phyloP scores from a whole-genome alignment of 2,113 vertebrate genomes.

The Cyprinodon variegatus region DNA sequence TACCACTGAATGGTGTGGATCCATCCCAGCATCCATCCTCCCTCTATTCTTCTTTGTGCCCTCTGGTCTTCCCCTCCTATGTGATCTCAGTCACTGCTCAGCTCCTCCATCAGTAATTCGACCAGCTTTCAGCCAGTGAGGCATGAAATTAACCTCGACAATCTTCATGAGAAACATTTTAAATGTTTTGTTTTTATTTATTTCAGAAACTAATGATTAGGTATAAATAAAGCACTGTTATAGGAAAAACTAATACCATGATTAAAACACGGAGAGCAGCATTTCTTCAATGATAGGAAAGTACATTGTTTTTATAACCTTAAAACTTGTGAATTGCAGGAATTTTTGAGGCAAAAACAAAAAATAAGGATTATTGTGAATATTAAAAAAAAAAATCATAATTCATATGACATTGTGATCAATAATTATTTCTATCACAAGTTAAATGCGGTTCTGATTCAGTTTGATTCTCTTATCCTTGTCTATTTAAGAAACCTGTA shows the following conservation, averaged over 20 bases:
- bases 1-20: constrained; percentile 3
- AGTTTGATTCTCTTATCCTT: neutral
- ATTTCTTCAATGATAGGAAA: neutral
- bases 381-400: too few relatives aligned
- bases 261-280: neutral
- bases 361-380: too few relatives aligned
- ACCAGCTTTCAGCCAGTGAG: constrained; percentile 44
- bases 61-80: constrained; percentile 1
- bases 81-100: constrained; percentile 34
- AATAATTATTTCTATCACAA: too few relatives aligned
- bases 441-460: too few relatives aligned
- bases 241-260: neutral
- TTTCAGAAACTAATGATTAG: neutral
- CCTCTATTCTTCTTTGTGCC: constrained; percentile 1
- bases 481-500: neutral
- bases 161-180: too few relatives aligned
- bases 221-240: neutral
- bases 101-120: constrained; percentile 26
- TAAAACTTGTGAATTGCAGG: neutral
- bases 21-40: neutral
- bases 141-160: constrained; percentile 68
- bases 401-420: neutral
- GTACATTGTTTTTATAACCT: neutral
- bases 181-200: neutral
- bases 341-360: too few relatives aligned